Evolutionary conservation across 2,797 vertebrate species (phyloP).

Genomic region (Natrix natrix): DNA sequence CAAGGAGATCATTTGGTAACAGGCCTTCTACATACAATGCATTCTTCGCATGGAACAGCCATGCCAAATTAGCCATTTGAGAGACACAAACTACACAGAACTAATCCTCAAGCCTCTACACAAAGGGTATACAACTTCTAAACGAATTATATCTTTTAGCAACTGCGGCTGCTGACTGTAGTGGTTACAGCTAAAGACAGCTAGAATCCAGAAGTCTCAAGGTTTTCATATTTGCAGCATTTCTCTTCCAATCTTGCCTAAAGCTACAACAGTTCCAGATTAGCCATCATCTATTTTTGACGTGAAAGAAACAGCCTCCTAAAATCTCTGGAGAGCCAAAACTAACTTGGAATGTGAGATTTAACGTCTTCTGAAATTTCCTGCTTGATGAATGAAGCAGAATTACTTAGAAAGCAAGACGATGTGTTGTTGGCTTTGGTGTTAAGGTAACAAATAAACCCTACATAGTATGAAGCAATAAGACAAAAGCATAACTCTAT

Average conservation of each 20-base stretch:
- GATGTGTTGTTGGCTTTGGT: no score
- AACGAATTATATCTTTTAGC: background rate
- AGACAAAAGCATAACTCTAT: no score
- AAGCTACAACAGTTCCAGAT: background rate
- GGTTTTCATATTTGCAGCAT: background rate
- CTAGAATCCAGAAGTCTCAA: background rate
- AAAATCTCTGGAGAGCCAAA: background rate
- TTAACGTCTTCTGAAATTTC: background rate
- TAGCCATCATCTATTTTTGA: background rate
- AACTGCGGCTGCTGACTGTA: background rate
- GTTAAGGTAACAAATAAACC: background rate
- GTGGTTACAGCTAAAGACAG: background rate
- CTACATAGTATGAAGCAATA: background rate
- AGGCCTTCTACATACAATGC: background rate
- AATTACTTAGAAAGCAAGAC: background rate
- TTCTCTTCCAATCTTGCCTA: background rate
- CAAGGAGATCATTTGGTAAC: background rate
- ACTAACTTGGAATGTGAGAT: background rate
- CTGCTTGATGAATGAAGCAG: background rate
- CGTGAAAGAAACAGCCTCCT: background rate
- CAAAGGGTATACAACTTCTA: background rate
- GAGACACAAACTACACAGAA: background rate
- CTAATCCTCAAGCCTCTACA: background rate
- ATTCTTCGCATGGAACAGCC: background rate
- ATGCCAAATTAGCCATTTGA: background rate